Evolutionary conservation across 1,140 invertebrate genomes (phyloP).

Genomic region (Drosophila leontia): DNA sequence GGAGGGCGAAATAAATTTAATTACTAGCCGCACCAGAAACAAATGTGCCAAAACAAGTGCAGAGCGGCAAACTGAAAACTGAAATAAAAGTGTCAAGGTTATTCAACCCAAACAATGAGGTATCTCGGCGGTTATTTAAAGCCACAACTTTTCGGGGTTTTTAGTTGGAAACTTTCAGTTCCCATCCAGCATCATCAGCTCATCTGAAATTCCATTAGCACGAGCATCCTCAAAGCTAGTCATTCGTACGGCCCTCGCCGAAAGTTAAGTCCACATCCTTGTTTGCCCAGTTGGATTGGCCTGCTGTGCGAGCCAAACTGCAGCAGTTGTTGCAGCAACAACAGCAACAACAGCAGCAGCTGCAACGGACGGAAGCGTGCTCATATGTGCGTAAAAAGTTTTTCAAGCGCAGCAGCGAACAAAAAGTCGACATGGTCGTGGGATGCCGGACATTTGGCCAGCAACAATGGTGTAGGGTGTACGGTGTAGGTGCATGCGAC

Average conservation of each 20-base stretch:
- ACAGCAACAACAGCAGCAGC: conserved; percentile 19
- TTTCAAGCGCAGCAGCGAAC: conserved; percentile 61
- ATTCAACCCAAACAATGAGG: conserved; percentile 59
- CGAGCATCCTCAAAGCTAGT: conserved; percentile 32
- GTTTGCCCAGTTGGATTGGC: conserved; percentile 29
- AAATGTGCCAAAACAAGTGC: conserved; percentile 20
- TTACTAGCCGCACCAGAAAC: conserved; percentile 29
- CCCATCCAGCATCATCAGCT: conserved; percentile 12
- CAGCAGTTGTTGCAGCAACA: conserved; percentile 25
- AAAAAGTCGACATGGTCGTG: conserved; percentile 40
- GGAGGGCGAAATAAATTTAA: conserved; percentile 49
- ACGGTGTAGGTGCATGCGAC: conserved; percentile 6
- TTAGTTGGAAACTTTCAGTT: conserved; percentile 27
- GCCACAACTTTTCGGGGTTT: conserved; percentile 22
- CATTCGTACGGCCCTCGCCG: conserved; percentile 23
- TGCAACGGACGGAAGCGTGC: conserved; percentile 61
- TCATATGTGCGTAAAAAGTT: conserved; percentile 58
- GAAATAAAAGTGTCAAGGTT: conserved; percentile 59
- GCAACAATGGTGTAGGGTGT: conserved; percentile 16
- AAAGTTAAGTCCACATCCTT: conserved; percentile 39
- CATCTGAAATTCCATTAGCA: conserved; percentile 57
- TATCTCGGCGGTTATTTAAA: conserved; percentile 26
- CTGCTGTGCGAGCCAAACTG: conserved; percentile 23
- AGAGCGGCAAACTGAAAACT: conserved; percentile 19
- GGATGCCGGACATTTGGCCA: conserved; percentile 42